Evolutionary conservation across 1,140 invertebrate genomes (phyloP).

Genomic region (Trissolcus basalis): DNA sequence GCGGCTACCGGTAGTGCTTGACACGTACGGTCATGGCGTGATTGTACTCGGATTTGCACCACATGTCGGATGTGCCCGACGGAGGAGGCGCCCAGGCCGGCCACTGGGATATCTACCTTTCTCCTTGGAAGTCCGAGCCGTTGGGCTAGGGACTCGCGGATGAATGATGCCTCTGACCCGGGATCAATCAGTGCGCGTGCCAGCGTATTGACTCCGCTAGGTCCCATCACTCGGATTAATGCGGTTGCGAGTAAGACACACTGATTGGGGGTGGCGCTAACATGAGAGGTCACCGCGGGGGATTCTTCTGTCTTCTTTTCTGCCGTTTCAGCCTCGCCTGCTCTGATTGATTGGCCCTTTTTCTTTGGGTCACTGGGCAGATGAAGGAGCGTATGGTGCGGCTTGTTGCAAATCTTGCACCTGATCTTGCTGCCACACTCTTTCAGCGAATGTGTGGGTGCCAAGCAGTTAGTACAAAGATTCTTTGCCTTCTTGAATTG

Average conservation of each 20-base stretch:
- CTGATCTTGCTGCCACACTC: background rate
- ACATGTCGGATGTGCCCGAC: background rate
- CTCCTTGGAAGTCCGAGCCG: background rate
- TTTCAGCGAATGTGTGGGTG: background rate
- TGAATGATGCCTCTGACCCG: background rate
- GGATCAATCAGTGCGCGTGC: slow-evolving; percentile 1
- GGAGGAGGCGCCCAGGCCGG: background rate
- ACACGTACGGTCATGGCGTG: background rate
- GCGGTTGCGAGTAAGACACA: background rate
- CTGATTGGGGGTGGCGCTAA: background rate
- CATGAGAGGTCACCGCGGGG: background rate
- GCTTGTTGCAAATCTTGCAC: background rate
- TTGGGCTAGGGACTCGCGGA: background rate
- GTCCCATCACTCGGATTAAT: background rate
- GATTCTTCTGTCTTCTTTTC: background rate
- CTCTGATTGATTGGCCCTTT: background rate
- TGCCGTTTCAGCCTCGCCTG: background rate
- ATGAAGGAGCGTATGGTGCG: background rate
- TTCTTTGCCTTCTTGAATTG: background rate
- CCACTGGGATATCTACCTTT: background rate
- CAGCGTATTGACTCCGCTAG: background rate
- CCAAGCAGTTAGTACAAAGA: background rate
- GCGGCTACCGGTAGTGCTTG: background rate
- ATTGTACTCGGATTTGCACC: background rate
- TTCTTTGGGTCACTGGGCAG: background rate